These are phyloP conservation scores for Mycetomoellerius zeteki DNA, from an alignment of 1,140 invertebrate species.

Conservation along the genomic window DNA sequence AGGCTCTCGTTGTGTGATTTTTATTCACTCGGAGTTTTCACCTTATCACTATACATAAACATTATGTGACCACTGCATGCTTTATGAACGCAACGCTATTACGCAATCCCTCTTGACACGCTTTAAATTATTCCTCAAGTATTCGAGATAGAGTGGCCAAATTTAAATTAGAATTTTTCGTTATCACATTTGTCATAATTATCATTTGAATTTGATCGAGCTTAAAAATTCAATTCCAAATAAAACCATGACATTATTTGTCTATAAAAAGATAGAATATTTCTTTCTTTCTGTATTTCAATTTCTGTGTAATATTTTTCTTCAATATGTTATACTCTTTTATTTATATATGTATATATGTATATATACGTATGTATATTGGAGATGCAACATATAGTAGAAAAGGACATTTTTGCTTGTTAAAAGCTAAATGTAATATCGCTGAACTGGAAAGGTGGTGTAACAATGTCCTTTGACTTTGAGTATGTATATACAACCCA, in stretches of 20 bases:
- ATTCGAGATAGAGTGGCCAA: not conserved
- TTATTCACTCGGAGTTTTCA: slow-evolving; percentile 44
- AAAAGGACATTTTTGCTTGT: slow-evolving; percentile 75
- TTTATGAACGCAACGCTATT: slow-evolving; percentile 5
- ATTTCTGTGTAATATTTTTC: slow-evolving; percentile 8
- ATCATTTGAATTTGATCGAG: not conserved
- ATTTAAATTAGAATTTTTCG: not conserved
- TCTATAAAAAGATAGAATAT: slow-evolving; percentile 1
- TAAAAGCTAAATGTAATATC: slow-evolving; percentile 61
- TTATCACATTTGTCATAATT: slow-evolving; percentile 9
- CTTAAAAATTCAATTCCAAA: not conserved
- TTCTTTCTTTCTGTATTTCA: not conserved
- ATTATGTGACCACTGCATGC: slow-evolving; percentile 33
- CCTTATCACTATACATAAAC: slow-evolving; percentile 61
- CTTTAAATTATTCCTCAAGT: slow-evolving; percentile 33
- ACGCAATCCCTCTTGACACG: slow-evolving; percentile 37
- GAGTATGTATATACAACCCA: slow-evolving; percentile 73
- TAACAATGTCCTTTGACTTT: slow-evolving; percentile 84
- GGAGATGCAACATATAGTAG: slow-evolving; percentile 55
- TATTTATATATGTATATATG: not conserved
- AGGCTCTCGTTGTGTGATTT: slow-evolving; percentile 66
- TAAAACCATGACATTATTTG: slow-evolving; percentile 4
- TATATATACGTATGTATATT: not conserved
- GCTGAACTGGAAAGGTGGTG: slow-evolving; percentile 59
- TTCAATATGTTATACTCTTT: not conserved